phyloP scores from a whole-genome alignment of 2,888 invertebrate species.

The Cheilosia variabilis region DNA sequence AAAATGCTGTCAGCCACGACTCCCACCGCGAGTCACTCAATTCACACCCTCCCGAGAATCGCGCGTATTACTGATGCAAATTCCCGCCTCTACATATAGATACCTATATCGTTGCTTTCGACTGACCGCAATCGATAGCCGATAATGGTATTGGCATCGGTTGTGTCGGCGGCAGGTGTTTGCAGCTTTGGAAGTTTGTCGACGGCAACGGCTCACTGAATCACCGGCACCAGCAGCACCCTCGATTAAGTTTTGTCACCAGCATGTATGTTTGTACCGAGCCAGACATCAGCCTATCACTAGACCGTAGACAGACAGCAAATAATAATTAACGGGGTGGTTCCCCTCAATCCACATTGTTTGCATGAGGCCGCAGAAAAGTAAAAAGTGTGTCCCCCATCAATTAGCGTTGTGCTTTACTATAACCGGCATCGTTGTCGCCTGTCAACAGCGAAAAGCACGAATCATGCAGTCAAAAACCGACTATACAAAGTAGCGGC shows the following conservation, averaged over 20 bases:
- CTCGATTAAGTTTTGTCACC: constrained; percentile 34
- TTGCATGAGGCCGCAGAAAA: constrained; percentile 26
- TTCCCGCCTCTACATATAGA: not conserved
- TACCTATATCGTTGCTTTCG: not conserved
- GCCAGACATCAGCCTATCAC: constrained; percentile 30
- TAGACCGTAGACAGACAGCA: constrained; percentile 64
- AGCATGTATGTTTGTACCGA: not conserved
- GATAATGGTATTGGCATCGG: constrained; percentile 47
- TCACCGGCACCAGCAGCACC: constrained; percentile 18
- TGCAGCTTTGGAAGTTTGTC: constrained; percentile 26
- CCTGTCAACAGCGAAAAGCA: constrained; percentile 54
- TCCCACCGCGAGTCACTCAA: not conserved
- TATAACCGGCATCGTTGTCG: constrained; percentile 50
- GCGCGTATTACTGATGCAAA: not conserved
- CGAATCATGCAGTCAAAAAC: constrained; percentile 27
- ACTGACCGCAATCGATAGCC: constrained; percentile 63
- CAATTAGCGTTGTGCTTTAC: constrained; percentile 51
- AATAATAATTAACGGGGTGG: constrained; percentile 51
- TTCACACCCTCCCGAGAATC: not conserved
- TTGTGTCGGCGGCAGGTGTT: constrained; percentile 57
- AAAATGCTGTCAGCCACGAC: constrained; percentile 41
- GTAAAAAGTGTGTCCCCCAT: constrained; percentile 40
- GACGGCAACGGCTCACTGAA: constrained; percentile 43
- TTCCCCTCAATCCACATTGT: not conserved
- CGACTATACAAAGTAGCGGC: constrained; percentile 22